phyloP scores from a whole-genome alignment of 2,113 vertebrate genomes.

The Bufo bufo region DNA sequence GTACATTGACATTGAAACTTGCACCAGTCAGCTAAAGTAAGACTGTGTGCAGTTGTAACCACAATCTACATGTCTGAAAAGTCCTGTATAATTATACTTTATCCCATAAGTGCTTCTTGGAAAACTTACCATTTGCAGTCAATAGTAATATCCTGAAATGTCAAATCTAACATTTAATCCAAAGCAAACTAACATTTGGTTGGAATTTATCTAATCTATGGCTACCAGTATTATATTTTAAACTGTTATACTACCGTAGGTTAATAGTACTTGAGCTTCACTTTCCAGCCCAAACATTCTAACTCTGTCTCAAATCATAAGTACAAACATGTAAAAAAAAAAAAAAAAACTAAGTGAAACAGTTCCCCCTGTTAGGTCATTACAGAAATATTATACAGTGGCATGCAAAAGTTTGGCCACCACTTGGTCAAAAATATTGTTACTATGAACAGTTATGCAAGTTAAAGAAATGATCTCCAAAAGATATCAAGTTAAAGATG shows the following conservation, averaged over 20 bases:
- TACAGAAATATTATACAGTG: neutral
- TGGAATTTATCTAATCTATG: conserved; percentile 37
- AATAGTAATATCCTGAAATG: conserved; percentile 54
- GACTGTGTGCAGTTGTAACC: conserved; percentile 41
- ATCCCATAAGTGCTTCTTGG: conserved; percentile 42
- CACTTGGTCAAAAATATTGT: too few relatives aligned
- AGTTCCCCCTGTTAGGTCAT: neutral
- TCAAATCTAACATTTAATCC: conserved; percentile 41
- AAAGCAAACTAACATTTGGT: conserved; percentile 47
- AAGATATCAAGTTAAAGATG: too few relatives aligned
- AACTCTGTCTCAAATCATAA: neutral
- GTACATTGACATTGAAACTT: conserved; percentile 54
- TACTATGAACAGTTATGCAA: too few relatives aligned
- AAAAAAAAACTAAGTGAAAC: neutral
- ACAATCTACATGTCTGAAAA: conserved; percentile 46
- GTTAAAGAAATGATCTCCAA: too few relatives aligned
- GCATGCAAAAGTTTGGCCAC: too few relatives aligned
- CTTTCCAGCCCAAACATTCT: conserved; percentile 26
- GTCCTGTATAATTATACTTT: conserved; percentile 43
- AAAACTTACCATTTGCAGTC: conserved; percentile 47
- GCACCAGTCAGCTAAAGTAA: conserved; percentile 39
- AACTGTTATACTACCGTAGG: neutral
- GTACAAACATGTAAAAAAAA: neutral
- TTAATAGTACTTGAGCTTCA: neutral
- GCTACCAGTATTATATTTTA: conserved; percentile 30